These are phyloP conservation scores for Caenorhabditis sinica DNA, from an alignment of 2,888 invertebrate genomes.

Conservation along the genomic window DNA sequence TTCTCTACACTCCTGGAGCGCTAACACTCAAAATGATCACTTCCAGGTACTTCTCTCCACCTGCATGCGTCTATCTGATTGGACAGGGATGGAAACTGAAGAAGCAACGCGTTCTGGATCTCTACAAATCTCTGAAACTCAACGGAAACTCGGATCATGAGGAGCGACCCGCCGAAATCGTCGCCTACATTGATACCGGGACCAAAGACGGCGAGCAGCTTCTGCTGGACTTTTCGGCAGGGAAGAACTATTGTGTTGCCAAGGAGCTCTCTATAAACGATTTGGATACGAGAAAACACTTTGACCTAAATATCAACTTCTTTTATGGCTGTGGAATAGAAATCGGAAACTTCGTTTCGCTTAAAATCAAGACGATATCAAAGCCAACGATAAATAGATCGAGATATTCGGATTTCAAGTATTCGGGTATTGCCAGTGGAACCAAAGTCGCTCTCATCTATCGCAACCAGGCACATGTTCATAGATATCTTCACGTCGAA, in stretches of 20 bases:
- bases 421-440: conserved; percentile 95
- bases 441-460: conserved; percentile 99
- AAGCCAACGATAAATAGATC: conserved; percentile 99
- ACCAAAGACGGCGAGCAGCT: conserved; percentile 98
- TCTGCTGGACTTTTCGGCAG: conserved; percentile 94
- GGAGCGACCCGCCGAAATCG: conserved; percentile 87
- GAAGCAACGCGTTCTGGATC: conserved; percentile 87
- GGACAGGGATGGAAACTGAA: conserved; percentile 98
- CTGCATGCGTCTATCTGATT: conserved; percentile 97
- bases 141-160: conserved; percentile 63
- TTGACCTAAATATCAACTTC: conserved; percentile 99
- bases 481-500: conserved; percentile 98
- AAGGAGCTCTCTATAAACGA: conserved; percentile 99
- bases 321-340: conserved; percentile 98
- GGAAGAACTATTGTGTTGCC: conserved; percentile 99
- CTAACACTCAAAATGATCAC: neutral
- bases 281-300: conserved; percentile 99
- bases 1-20: neutral
- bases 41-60: conserved; percentile 94
- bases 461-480: conserved; percentile 96
- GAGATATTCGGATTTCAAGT: conserved; percentile 94
- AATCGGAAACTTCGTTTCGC: conserved; percentile 98
- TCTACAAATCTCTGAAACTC: conserved; percentile 28
- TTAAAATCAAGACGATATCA: conserved; percentile 98
- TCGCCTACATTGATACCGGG: conserved; percentile 98